Conservation (phyloP, 2,888 invertebrate species). For the Cephonodes hylas region DNA sequence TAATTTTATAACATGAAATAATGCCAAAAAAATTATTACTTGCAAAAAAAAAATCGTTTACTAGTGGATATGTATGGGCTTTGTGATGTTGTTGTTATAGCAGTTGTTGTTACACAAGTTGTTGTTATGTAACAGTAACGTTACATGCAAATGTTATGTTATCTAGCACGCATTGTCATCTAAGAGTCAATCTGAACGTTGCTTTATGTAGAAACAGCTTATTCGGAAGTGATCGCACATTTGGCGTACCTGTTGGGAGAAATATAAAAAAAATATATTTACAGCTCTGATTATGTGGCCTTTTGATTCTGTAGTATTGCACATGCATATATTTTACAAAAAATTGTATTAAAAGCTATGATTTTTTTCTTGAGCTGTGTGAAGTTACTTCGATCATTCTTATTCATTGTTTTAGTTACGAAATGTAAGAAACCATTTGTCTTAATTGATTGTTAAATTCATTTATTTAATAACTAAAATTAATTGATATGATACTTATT, state of each 20-base stretch:
- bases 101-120: neutral
- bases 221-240: conserved; percentile 97
- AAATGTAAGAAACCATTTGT: too few species aligned
- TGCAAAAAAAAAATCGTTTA: too few species aligned
- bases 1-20: too few species aligned
- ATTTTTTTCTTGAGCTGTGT: too few species aligned
- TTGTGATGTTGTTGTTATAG: neutral
- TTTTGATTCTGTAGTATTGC: neutral
- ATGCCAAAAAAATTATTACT: too few species aligned
- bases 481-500: too few species aligned
- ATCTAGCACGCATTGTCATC: conserved; percentile 74
- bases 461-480: too few species aligned
- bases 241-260: conserved; percentile 91
- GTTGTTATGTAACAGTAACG: conserved; percentile 12
- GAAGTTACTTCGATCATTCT: too few species aligned
- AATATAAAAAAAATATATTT: neutral
- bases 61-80: conserved; percentile 12
- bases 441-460: too few species aligned
- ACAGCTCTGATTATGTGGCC: neutral
- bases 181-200: conserved; percentile 75
- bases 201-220: conserved; percentile 87
- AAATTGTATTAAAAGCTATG: too few species aligned
- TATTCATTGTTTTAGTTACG: too few species aligned
- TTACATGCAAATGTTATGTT: conserved; percentile 31
- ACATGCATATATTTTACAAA: neutral